These are phyloP conservation scores for Nycteola revayana DNA, from an alignment of 2,888 invertebrate genomes.

Conservation along the genomic window DNA sequence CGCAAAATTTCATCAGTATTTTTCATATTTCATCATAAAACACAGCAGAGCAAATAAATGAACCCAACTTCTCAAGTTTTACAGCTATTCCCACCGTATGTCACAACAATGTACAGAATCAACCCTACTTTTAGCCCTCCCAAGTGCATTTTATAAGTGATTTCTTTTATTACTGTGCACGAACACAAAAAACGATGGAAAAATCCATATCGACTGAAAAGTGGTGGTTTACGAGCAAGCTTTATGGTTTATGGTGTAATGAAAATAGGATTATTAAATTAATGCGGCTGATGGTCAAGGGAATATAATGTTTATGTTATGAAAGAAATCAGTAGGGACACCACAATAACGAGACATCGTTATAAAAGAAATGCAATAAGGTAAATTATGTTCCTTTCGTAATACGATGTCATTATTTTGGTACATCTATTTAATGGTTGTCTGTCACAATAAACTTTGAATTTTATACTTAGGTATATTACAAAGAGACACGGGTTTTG, in stretches of 20 bases:
- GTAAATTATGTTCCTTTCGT: too few relatives aligned
- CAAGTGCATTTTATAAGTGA: constrained; percentile 76
- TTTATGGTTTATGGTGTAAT: constrained; percentile 70
- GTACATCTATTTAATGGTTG: too few relatives aligned
- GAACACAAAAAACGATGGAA: constrained; percentile 50
- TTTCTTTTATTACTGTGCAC: constrained; percentile 77
- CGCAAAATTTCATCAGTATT: too few relatives aligned
- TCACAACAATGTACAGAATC: constrained; percentile 40
- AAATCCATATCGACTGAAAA: constrained; percentile 66
- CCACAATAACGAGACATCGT: too few relatives aligned
- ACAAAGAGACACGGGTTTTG: too few relatives aligned
- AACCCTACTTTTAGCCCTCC: constrained; percentile 46
- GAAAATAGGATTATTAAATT: constrained; percentile 66
- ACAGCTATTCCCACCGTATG: constrained; percentile 34
- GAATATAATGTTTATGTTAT: constrained; percentile 7
- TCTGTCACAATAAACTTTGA: too few relatives aligned
- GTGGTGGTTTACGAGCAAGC: constrained; percentile 66
- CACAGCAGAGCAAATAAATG: too few relatives aligned
- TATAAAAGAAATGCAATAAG: too few relatives aligned
- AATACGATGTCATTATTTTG: too few relatives aligned
- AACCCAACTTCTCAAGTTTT: neutral
- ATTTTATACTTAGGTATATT: too few relatives aligned
- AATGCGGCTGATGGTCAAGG: constrained; percentile 45
- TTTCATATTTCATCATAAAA: too few relatives aligned
- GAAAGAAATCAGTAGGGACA: neutral